These are phyloP conservation scores for Tor tambroides DNA, from an alignment of 2,113 vertebrate genomes.

Conservation along the genomic window DNA sequence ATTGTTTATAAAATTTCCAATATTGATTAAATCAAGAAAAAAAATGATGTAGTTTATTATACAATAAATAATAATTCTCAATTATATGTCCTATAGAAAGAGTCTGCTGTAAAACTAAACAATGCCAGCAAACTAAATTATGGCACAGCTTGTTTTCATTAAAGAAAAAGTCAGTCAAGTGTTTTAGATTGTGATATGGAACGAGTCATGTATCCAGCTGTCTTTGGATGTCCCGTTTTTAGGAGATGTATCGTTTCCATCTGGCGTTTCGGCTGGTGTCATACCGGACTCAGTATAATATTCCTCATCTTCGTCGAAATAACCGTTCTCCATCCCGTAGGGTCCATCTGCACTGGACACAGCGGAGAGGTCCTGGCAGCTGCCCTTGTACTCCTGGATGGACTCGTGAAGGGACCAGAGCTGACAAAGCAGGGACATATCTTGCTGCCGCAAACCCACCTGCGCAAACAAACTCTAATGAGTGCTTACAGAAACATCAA, in stretches of 20 bases:
- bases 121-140: slow-evolving; percentile 54
- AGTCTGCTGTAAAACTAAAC: slow-evolving; percentile 56
- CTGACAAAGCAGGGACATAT: slow-evolving; percentile 98
- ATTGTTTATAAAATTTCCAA: slow-evolving; percentile 49
- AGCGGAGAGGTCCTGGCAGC: slow-evolving; percentile 87
- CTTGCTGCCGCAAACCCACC: slow-evolving; percentile 97
- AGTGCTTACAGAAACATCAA: not conserved
- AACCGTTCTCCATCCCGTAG: slow-evolving; percentile 88
- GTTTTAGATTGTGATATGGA: slow-evolving; percentile 75
- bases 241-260: slow-evolving; percentile 57
- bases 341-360: slow-evolving; percentile 84
- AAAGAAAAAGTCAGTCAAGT: not conserved
- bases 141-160: slow-evolving; percentile 23
- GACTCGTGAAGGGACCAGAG: slow-evolving; percentile 97
- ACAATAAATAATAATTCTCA: slow-evolving; percentile 79
- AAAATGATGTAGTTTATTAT: slow-evolving; percentile 63
- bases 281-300: slow-evolving; percentile 81
- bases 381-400: slow-evolving; percentile 98
- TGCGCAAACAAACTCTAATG: slow-evolving; percentile 59
- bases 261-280: slow-evolving; percentile 71
- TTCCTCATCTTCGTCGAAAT: slow-evolving; percentile 95
- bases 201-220: slow-evolving; percentile 83
- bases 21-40: slow-evolving; percentile 53
- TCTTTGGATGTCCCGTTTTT: slow-evolving; percentile 72
- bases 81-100: slow-evolving; percentile 70